Evolutionary conservation across 2,888 invertebrate species (phyloP).

Genomic region (Zaprionus bogoriensis): DNA sequence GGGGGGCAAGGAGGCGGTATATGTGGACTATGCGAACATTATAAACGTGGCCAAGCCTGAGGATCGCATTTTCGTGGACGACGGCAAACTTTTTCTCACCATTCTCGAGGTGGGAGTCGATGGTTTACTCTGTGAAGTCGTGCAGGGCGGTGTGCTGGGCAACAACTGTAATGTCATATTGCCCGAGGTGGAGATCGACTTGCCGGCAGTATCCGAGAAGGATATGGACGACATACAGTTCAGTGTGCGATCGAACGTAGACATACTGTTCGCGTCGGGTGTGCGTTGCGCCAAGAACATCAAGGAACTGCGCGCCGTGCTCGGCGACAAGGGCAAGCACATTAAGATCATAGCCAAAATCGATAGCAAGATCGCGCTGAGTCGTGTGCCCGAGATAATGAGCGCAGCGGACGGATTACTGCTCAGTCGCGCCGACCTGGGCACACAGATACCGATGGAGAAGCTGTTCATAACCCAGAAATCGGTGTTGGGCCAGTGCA

Average conservation of each 20-base stretch:
- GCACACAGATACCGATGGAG: conserved; percentile 97
- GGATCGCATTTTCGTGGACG: conserved; percentile 94
- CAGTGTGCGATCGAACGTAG: conserved; percentile 90
- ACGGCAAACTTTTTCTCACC: conserved; percentile 95
- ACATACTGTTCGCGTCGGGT: conserved; percentile 98
- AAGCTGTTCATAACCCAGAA: conserved; percentile 98
- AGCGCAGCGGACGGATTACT: conserved; percentile 96
- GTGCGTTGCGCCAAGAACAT: conserved; percentile 94
- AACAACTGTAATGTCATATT: conserved; percentile 97
- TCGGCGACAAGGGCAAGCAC: conserved; percentile 93
- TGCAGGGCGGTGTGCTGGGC: conserved; percentile 96
- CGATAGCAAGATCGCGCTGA: conserved; percentile 97
- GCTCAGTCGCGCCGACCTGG: conserved; percentile 97
- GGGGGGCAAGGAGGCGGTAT: conserved; percentile 89
- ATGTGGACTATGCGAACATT: conserved; percentile 96
- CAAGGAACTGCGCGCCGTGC: conserved; percentile 90
- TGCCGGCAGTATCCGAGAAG: conserved; percentile 97
- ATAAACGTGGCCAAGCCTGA: conserved; percentile 92
- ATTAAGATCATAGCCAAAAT: conserved; percentile 98
- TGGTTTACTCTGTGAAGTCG: conserved; percentile 90
- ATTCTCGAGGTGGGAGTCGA: conserved; percentile 87
- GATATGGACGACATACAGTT: conserved; percentile 94
- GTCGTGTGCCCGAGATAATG: conserved; percentile 95
- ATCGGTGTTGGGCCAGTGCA: conserved; percentile 96
- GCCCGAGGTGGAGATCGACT: conserved; percentile 95